Conservation (phyloP, 1,140 invertebrate genomes). For the Chrysomallon squamiferum region DNA sequence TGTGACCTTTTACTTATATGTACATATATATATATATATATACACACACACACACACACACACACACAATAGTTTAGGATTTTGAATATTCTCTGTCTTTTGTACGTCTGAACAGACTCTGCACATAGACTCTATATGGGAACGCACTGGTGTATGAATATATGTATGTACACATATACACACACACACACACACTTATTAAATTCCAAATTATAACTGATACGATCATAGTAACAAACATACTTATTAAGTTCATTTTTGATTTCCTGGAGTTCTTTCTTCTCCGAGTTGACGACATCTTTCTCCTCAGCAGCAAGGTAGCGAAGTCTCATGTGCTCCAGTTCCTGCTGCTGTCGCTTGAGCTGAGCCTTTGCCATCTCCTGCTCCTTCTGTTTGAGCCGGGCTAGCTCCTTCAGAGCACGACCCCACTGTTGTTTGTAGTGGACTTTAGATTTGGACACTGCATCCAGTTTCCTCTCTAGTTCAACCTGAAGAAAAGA, state of each 20-base stretch:
- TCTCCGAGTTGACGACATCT: slow-evolving; percentile 57
- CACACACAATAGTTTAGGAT: too few relatives aligned
- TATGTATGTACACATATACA: too few relatives aligned
- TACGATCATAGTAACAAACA: too few relatives aligned
- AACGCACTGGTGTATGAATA: too few relatives aligned
- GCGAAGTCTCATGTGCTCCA: slow-evolving; percentile 63
- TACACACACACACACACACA: too few relatives aligned
- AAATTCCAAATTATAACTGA: too few relatives aligned
- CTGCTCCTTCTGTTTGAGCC: slow-evolving; percentile 61
- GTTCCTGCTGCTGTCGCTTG: slow-evolving; percentile 60
- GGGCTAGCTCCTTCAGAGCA: slow-evolving; percentile 61
- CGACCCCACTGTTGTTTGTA: slow-evolving; percentile 65
- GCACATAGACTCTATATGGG: too few relatives aligned
- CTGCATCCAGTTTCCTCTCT: slow-evolving; percentile 61
- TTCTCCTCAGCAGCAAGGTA: slow-evolving; percentile 62
- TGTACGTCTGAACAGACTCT: too few relatives aligned
- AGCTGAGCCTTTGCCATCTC: slow-evolving; percentile 53
- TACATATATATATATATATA: too few relatives aligned
- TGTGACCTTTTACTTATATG: too few relatives aligned
- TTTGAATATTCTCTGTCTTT: too few relatives aligned
- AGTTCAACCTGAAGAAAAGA: slow-evolving; percentile 55
- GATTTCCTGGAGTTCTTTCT: slow-evolving; percentile 58
- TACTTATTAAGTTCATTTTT: slow-evolving; percentile 62
- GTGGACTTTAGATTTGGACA: slow-evolving; percentile 61
- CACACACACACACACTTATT: too few relatives aligned